Evolutionary conservation across 2,113 vertebrate genomes (phyloP).

Genomic region (Microcebus ravelobensis): DNA sequence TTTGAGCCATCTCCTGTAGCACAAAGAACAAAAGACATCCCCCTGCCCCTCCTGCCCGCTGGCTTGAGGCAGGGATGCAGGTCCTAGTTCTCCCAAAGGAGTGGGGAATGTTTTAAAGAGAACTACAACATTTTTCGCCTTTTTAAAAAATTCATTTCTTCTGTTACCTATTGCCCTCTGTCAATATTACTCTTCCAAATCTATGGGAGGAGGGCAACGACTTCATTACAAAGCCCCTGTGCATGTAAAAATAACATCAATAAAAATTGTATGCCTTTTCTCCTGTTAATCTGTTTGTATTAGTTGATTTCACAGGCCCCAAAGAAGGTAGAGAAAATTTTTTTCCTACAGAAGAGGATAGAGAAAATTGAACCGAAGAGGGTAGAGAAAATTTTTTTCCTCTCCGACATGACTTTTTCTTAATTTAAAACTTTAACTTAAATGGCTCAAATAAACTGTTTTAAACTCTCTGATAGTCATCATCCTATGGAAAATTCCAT

Average conservation of each 20-base stretch:
- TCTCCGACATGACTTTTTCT: neutral
- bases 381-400: neutral
- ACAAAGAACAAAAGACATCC: too few relatives aligned
- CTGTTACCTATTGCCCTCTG: too few relatives aligned
- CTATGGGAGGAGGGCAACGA: too few relatives aligned
- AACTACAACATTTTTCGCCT: too few relatives aligned
- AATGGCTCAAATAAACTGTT: neutral
- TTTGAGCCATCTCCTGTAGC: too few relatives aligned
- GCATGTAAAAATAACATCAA: neutral
- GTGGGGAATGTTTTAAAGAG: too few relatives aligned
- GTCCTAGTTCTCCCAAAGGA: too few relatives aligned
- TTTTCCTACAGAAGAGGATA: neutral
- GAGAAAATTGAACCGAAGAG: neutral
- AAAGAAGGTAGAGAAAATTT: neutral
- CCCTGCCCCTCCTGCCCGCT: too few relatives aligned
- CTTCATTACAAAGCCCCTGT: neutral
- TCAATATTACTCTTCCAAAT: too few relatives aligned
- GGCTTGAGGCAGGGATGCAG: too few relatives aligned
- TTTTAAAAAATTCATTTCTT: too few relatives aligned
- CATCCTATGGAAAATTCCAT: neutral
- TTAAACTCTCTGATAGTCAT: neutral
- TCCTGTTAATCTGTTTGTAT: neutral
- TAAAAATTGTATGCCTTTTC: neutral
- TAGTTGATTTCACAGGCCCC: neutral
- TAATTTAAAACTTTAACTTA: conserved; percentile 17